Conservation (phyloP, 2,888 invertebrate species). For the Lycaena phlaeas region DNA sequence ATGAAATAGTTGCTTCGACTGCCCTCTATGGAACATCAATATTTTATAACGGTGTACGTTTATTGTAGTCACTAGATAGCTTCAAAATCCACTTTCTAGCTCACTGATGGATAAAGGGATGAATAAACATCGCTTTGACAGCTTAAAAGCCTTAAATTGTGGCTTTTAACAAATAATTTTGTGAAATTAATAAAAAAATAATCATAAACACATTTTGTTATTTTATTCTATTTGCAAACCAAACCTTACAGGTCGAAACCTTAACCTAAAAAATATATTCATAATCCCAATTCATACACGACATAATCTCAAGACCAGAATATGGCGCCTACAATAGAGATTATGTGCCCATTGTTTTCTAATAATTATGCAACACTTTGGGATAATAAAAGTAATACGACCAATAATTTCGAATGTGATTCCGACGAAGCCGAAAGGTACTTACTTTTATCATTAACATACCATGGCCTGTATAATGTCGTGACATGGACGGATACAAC, state of each 20-base stretch:
- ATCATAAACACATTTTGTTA: conserved; percentile 37
- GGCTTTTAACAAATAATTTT: conserved; percentile 71
- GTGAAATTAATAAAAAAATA: conserved; percentile 72
- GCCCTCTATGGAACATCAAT: conserved; percentile 57
- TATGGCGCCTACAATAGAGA: no score
- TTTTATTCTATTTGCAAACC: background rate
- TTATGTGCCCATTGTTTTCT: no score
- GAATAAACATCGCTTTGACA: conserved; percentile 61
- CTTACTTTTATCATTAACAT: no score
- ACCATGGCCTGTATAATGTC: no score
- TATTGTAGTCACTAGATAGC: conserved; percentile 61
- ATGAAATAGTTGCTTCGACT: conserved; percentile 45
- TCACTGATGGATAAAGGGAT: conserved; percentile 40
- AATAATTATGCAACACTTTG: no score
- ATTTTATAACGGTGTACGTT: conserved; percentile 64
- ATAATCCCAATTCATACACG: no score
- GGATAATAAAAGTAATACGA: no score
- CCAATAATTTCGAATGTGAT: no score
- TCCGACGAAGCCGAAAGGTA: no score
- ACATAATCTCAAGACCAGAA: no score
- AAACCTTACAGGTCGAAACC: background rate
- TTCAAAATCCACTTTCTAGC: conserved; percentile 57
- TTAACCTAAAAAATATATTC: conserved; percentile 7
- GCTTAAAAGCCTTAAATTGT: conserved; percentile 72
- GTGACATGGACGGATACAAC: no score